phyloP scores from a whole-genome alignment of 2,888 invertebrate species.

The Nineta flava region DNA sequence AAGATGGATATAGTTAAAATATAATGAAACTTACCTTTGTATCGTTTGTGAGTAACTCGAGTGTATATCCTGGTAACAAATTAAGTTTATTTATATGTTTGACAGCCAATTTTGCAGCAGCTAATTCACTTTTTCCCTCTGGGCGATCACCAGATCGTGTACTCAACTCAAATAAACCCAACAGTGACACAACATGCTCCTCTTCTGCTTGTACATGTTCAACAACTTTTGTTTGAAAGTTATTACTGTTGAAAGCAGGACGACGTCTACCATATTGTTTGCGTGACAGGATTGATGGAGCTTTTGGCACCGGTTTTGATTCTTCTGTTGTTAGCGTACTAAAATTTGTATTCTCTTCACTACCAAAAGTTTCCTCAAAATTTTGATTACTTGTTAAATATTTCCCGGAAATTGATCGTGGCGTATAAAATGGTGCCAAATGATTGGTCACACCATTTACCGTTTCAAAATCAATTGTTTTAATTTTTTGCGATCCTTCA shows the following conservation, averaged over 20 bases:
- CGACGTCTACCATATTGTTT: neutral
- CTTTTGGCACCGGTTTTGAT: neutral
- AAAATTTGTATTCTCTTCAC: neutral
- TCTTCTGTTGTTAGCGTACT: neutral
- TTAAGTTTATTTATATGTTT: slow-evolving; percentile 57
- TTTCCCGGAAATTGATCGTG: neutral
- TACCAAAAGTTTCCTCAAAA: neutral
- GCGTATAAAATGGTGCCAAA: neutral
- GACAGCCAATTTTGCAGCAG: slow-evolving; percentile 65
- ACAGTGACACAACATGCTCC: slow-evolving; percentile 21
- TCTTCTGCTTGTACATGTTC: neutral
- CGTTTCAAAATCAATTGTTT: neutral
- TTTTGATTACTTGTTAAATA: neutral
- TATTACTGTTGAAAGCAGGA: neutral
- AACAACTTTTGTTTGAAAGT: neutral
- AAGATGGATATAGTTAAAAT: neutral
- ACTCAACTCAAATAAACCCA: slow-evolving; percentile 68
- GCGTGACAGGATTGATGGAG: neutral
- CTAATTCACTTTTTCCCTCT: slow-evolving; percentile 57
- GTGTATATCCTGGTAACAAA: slow-evolving; percentile 53
- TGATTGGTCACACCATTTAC: neutral
- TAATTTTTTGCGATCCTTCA: neutral
- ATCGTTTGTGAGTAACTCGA: slow-evolving; percentile 67
- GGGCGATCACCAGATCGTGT: slow-evolving; percentile 42
- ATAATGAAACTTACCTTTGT: slow-evolving; percentile 49